phyloP scores from a whole-genome alignment of 2,888 invertebrate species.

The Empis stercorea region DNA sequence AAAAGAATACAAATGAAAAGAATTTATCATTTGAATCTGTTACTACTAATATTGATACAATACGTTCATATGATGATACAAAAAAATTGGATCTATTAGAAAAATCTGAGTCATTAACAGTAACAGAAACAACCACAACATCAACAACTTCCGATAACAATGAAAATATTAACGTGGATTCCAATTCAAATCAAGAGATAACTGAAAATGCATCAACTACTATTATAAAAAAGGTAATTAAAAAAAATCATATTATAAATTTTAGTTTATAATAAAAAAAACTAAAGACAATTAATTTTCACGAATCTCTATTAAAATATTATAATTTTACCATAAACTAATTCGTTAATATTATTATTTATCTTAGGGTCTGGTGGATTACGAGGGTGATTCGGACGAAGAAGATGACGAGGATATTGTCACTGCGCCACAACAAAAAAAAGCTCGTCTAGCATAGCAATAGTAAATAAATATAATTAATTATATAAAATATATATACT shows the following conservation, averaged over 20 bases:
- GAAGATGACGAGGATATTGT: conserved; percentile 59
- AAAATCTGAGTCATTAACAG: conserved; percentile 1
- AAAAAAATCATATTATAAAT: too few relatives aligned
- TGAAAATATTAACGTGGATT: background rate
- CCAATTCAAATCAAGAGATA: background rate
- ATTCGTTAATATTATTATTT: too few relatives aligned
- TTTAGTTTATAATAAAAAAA: too few relatives aligned
- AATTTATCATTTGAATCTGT: background rate
- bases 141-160: conserved; percentile 6
- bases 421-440: conserved; percentile 31
- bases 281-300: too few relatives aligned
- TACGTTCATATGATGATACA: background rate
- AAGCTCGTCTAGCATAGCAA: conserved; percentile 36
- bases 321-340: too few relatives aligned
- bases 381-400: conserved; percentile 95
- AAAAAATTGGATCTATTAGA: conserved; percentile 11
- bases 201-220: too few relatives aligned
- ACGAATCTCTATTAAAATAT: too few relatives aligned
- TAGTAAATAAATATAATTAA: conserved; percentile 4
- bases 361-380: conserved; percentile 80
- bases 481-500: too few relatives aligned
- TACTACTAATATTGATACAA: background rate
- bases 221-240: too few relatives aligned
- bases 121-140: background rate
- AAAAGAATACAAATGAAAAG: too few relatives aligned